These are phyloP conservation scores for Aphodius sticticus DNA, from an alignment of 2,888 invertebrate genomes.

Conservation along the genomic window DNA sequence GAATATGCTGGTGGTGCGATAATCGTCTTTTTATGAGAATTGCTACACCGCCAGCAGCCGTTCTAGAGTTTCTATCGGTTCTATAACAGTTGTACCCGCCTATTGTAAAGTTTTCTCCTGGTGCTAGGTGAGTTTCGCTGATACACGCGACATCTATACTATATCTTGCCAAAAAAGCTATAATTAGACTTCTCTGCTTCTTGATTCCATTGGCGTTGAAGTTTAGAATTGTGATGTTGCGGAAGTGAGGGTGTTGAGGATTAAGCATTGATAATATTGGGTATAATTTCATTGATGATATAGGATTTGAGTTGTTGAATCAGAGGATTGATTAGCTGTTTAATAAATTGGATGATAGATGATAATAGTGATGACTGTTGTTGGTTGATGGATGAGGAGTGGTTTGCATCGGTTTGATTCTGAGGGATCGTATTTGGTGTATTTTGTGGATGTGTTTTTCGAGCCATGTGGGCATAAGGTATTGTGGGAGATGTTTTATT, in stretches of 20 bases:
- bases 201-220: slow-evolving; percentile 32
- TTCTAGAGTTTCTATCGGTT: slow-evolving; percentile 19
- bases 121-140: slow-evolving; percentile 33
- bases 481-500: no score
- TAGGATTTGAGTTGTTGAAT: background rate
- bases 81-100: slow-evolving; percentile 28
- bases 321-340: background rate
- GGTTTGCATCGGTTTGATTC: no score
- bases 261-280: background rate
- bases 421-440: no score
- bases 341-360: background rate
- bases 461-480: no score
- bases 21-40: slow-evolving; percentile 27
- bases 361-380: background rate
- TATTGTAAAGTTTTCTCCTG: slow-evolving; percentile 27
- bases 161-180: slow-evolving; percentile 26
- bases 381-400: background rate
- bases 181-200: slow-evolving; percentile 24
- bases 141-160: slow-evolving; percentile 34
- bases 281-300: background rate
- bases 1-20: background rate
- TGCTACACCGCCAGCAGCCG: slow-evolving; percentile 29
- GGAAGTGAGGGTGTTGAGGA: background rate
- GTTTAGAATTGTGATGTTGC: slow-evolving; percentile 23
- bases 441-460: no score